Base-by-base conservation (phyloP, 2,888 invertebrate genomes). In the Campaea margaritaria region DNA sequence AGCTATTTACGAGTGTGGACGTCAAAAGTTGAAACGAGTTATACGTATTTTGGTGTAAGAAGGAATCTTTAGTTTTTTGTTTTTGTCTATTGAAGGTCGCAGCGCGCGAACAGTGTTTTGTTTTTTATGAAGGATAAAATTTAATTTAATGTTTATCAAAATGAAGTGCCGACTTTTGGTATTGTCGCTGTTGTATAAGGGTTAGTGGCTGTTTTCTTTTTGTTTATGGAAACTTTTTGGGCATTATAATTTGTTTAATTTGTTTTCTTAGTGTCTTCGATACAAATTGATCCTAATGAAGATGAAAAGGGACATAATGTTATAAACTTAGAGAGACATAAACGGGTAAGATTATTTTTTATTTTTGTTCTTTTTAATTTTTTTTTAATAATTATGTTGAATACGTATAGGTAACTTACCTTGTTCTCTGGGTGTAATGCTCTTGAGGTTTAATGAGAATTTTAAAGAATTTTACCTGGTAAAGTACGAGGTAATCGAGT, bases 81-180 rank as follows among this genome's bases (percentile, higher is more conserved):
- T 42, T 31, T 3, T 21, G 21, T 21, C 2, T 21, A 5, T 21
- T 21, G 21, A 21, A 21, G 21, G 21, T 5, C 21, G 5, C 21
- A 21, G 21, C 5, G 21, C 2, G 5, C 21, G 21, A 21, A 21
- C 41, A 45, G 31, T 14, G 14, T 14, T 45, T 31, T 28, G 12
- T 31, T 31, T 31, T 27, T 27, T 2, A 5, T 7, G 31, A 9
- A 9, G 7, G 9, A 31, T 31, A 31, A 31, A 31, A 7, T 31
- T 31, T 31, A 7, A 9, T 9, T 9, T 31, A 31, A 31, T 31
- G 5, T 31, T 9, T 14, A 14, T 42, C 9, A 50, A 44, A 16
- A 65, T 65, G 60, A 50, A 36, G 13, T 31, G 15, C 12, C 13
- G 15, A 14, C 9, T 58, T 21, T 36, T 61, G n/a, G 27, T 61